phyloP scores from a whole-genome alignment of 2,888 invertebrate species.

The Noctua pronuba region DNA sequence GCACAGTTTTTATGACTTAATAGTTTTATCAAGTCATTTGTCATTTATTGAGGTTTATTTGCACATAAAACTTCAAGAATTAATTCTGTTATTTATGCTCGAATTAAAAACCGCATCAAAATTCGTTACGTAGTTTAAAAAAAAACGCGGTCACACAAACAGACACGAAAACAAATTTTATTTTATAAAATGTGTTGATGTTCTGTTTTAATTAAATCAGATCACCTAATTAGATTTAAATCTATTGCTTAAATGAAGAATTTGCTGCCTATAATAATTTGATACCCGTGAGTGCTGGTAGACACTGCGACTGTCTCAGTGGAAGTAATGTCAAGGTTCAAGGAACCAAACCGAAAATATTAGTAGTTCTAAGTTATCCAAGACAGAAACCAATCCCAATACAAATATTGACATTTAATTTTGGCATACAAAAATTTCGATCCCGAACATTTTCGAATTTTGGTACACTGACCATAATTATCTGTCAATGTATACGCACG shows the following conservation, averaged over 20 bases:
- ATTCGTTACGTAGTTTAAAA: not conserved
- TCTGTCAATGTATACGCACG: too few species aligned
- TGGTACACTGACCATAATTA: too few species aligned
- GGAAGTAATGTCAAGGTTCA: slow-evolving; percentile 7
- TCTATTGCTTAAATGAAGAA: not conserved
- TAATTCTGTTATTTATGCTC: not conserved
- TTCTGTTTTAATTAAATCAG: not conserved
- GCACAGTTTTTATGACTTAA: not conserved
- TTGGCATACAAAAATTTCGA: too few species aligned
- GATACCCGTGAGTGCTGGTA: slow-evolving; percentile 20
- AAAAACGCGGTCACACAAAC: not conserved
- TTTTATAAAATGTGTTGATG: not conserved
- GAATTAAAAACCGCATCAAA: not conserved
- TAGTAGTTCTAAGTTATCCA: not conserved
- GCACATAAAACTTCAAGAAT: not conserved
- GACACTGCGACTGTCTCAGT: not conserved
- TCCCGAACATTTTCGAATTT: too few species aligned
- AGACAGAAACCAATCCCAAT: not conserved
- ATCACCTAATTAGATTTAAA: slow-evolving; percentile 7
- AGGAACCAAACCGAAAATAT: not conserved
- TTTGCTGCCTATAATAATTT: not conserved
- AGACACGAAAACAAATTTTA: not conserved
- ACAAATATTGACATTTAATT: not conserved
- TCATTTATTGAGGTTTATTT: not conserved
- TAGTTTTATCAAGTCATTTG: not conserved